phyloP scores from a whole-genome alignment of 2,888 invertebrate genomes.

The Rhopalosiphum nymphaeae region DNA sequence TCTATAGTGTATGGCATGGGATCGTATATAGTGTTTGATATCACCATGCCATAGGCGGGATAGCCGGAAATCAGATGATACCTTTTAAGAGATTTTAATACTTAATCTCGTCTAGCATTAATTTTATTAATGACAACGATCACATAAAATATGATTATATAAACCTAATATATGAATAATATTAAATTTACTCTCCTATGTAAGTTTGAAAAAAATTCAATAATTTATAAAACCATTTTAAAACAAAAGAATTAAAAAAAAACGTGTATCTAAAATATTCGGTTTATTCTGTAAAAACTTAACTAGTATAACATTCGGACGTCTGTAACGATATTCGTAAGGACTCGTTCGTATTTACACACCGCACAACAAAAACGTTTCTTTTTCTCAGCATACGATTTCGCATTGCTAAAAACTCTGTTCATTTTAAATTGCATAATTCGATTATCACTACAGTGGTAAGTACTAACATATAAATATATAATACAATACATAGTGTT shows the following conservation, averaged over 20 bases:
- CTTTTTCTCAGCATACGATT: background rate
- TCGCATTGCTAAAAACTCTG: background rate
- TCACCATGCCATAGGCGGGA: background rate
- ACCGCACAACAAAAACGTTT: background rate
- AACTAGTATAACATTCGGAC: background rate
- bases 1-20: background rate
- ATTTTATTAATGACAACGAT: background rate
- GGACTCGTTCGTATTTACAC: background rate
- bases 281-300: conserved; percentile 13
- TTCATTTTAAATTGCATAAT: background rate
- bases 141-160: background rate
- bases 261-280: background rate
- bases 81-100: background rate
- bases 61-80: background rate
- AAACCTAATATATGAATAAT: background rate
- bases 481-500: background rate
- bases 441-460: background rate
- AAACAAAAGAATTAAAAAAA: background rate
- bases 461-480: background rate
- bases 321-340: background rate
- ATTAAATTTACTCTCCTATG: background rate
- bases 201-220: background rate
- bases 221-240: background rate
- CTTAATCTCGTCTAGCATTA: background rate
- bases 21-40: background rate